A percentile compares a stretch with the other conserved stretches of the same genome.
Conservation (phyloP, 2,113 vertebrate genomes). For the Chascanopsetta lugubris region DNA sequence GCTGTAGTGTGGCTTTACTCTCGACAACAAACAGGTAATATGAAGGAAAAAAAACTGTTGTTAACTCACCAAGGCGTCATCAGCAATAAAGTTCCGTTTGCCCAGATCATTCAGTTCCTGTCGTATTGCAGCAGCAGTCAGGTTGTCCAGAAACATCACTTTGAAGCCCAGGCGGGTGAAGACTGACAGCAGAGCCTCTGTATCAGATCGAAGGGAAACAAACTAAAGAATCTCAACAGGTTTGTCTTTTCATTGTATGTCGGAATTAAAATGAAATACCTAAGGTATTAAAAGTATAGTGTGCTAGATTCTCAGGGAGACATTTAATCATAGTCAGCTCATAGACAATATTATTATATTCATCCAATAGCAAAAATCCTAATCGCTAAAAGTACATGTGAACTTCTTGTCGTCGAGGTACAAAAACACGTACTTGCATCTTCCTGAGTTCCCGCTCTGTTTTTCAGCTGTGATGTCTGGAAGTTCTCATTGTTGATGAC, state of each 20-base stretch:
- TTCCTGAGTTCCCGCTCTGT: slow-evolving; percentile 50
- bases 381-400: neutral
- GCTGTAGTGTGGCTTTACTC: neutral
- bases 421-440: slow-evolving; percentile 63
- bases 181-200: slow-evolving; percentile 71
- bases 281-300: neutral
- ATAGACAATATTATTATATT: no score
- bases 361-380: no score
- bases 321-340: no score
- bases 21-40: no score
- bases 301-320: no score
- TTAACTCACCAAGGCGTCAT: slow-evolving; percentile 85
- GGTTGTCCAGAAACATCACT: slow-evolving; percentile 52
- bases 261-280: neutral
- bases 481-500: slow-evolving; percentile 76
- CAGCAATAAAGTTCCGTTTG: slow-evolving; percentile 42
- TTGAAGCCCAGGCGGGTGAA: slow-evolving; percentile 81
- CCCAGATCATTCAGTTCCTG: slow-evolving; percentile 37
- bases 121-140: slow-evolving; percentile 62
- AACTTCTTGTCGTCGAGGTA: neutral
- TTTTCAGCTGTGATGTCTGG: fast-evolving
- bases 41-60: no score
- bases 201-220: slow-evolving; percentile 19
- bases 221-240: neutral
- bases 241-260: neutral